These are phyloP conservation scores for Haemorhous mexicanus DNA, from an alignment of 2,113 vertebrate species.

Conservation along the genomic window DNA sequence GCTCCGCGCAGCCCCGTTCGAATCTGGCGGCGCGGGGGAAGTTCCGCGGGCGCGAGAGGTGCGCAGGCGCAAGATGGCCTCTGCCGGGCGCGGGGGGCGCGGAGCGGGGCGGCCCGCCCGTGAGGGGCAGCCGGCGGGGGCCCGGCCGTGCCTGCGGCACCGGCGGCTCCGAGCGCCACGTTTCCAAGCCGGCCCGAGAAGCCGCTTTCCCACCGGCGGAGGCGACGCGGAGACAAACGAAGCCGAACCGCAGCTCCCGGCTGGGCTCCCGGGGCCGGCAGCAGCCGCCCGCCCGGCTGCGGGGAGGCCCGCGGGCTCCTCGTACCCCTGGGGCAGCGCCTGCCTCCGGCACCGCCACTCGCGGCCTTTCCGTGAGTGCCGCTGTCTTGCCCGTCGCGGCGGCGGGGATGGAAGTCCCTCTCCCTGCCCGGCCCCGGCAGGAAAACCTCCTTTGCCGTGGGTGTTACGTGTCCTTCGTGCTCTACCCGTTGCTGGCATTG, in stretches of 20 bases:
- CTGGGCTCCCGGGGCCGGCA: not conserved
- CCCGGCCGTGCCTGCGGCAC: not conserved
- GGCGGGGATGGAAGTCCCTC: not conserved
- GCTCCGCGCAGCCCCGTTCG: too few species aligned
- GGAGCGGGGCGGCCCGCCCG: too few species aligned
- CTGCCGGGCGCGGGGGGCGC: too few species aligned
- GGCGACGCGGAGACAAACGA: not conserved
- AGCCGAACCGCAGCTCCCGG: not conserved
- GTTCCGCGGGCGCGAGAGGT: too few species aligned
- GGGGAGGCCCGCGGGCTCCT: not conserved
- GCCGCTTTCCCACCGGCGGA: not conserved
- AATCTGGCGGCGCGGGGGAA: too few species aligned
- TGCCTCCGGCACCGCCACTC: not conserved
- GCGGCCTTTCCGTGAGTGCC: not conserved
- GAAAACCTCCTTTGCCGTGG: not conserved
- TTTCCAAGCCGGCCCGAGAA: not conserved
- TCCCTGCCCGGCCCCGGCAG: not conserved
- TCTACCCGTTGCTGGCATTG: not conserved
- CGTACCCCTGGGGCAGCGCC: not conserved
- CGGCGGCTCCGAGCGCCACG: not conserved
- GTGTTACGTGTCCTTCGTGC: not conserved
- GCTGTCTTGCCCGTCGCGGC: not conserved
- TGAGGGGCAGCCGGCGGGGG: not conserved
- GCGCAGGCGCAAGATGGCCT: too few species aligned
- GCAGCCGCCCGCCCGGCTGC: not conserved